A percentile compares a stretch with the other conserved stretches of the same genome.
Conservation (phyloP, 2,888 invertebrate species). For the Brenthis ino region DNA sequence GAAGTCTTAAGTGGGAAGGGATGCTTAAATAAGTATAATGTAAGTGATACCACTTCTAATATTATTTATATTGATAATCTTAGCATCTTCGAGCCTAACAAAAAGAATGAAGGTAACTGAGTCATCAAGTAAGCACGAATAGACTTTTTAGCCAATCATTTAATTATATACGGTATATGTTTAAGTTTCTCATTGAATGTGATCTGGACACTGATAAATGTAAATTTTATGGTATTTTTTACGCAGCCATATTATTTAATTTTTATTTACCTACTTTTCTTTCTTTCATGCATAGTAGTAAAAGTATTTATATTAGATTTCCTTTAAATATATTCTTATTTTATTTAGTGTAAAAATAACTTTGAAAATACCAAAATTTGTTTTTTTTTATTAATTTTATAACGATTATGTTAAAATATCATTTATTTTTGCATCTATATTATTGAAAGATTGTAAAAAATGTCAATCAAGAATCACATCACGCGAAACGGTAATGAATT, state of each 20-base stretch:
- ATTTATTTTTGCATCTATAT: neutral
- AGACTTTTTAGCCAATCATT: slow-evolving; percentile 16
- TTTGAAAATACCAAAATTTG: too few relatives aligned
- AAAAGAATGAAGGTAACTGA: slow-evolving; percentile 23
- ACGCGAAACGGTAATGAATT: slow-evolving; percentile 26
- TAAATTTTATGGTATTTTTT: too few relatives aligned
- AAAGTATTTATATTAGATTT: too few relatives aligned
- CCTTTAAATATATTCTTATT: too few relatives aligned
- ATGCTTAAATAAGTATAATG: neutral
- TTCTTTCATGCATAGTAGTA: too few relatives aligned
- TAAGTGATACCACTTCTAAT: slow-evolving; percentile 1
- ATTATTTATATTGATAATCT: slow-evolving; percentile 14
- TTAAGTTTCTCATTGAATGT: neutral
- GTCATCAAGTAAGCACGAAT: slow-evolving; percentile 27
- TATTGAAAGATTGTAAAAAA: neutral
- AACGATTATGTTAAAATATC: neutral
- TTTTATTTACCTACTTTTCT: too few relatives aligned
- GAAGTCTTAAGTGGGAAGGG: too few relatives aligned
- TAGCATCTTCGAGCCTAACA: slow-evolving; percentile 2
- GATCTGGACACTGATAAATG: too few relatives aligned
- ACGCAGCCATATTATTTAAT: too few relatives aligned
- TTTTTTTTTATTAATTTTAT: neutral
- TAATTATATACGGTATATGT: neutral
- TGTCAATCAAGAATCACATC: slow-evolving; percentile 9
- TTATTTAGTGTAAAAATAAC: too few relatives aligned